A percentile compares a stretch with the other conserved stretches of the same genome.
Evolutionary conservation across 35 echinoderm and acorn worm genomes (phyloP).

Genomic region (Anneissia japonica): DNA sequence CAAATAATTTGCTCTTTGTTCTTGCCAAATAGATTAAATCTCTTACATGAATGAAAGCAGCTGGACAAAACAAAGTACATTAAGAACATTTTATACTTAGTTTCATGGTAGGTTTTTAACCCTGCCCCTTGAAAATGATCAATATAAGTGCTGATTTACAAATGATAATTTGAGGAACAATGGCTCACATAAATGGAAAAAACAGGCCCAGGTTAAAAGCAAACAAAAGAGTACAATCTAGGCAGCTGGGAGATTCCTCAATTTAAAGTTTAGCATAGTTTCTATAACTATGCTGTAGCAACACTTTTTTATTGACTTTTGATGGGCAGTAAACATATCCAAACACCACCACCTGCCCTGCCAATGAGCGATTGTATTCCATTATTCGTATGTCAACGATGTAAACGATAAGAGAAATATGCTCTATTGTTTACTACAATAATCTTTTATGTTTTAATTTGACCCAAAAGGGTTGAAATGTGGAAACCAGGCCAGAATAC

Average conservation of each 20-base stretch:
- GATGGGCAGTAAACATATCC: background rate
- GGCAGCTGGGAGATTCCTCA: background rate
- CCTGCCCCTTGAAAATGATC: too few relatives aligned
- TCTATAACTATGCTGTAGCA: too few relatives aligned
- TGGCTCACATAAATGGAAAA: background rate
- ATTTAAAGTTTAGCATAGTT: background rate
- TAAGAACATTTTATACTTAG: too few relatives aligned
- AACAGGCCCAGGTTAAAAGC: background rate
- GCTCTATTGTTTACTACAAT: background rate
- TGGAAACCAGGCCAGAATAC: too few relatives aligned
- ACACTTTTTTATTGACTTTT: background rate
- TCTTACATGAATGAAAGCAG: too few relatives aligned
- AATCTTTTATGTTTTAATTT: conserved; percentile 3
- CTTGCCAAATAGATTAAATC: too few relatives aligned
- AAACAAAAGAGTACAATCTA: background rate
- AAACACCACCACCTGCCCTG: background rate
- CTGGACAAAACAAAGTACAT: too few relatives aligned
- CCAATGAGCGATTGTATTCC: background rate
- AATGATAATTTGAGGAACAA: too few relatives aligned
- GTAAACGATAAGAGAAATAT: too few relatives aligned
- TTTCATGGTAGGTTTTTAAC: too few relatives aligned
- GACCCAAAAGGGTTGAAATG: background rate
- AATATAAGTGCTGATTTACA: too few relatives aligned
- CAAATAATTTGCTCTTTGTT: too few relatives aligned
- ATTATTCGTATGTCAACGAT: background rate